Evolutionary conservation across 2,888 invertebrate species (phyloP).

Genomic region (Caenorhabditis sp.): DNA sequence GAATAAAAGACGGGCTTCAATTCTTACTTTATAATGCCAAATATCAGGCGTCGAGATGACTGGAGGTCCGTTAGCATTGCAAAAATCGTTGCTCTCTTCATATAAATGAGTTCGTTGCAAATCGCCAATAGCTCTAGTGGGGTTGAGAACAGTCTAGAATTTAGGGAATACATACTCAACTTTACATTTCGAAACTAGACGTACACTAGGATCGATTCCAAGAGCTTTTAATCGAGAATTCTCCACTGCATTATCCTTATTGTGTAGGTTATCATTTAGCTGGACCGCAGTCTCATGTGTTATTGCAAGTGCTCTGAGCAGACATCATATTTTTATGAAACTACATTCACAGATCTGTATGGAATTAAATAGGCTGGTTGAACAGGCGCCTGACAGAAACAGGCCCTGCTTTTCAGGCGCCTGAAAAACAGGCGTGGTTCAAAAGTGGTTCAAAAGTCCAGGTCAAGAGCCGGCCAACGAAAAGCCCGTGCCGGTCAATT

Average conservation of each 20-base stretch:
- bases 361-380: no score
- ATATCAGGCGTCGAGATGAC: slow-evolving; percentile 57
- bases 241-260: slow-evolving; percentile 27
- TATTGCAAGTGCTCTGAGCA: slow-evolving; percentile 48
- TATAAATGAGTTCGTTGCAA: slow-evolving; percentile 59
- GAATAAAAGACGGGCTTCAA: not conserved
- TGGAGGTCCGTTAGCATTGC: slow-evolving; percentile 52
- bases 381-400: no score
- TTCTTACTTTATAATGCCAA: slow-evolving; percentile 32
- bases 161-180: not conserved
- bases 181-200: not conserved
- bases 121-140: slow-evolving; percentile 68
- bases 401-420: no score
- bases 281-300: slow-evolving; percentile 12
- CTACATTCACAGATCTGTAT: no score
- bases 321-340: no score
- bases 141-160: slow-evolving; percentile 56
- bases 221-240: slow-evolving; percentile 8
- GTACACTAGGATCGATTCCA: slow-evolving; percentile 25
- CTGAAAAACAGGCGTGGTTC: no score
- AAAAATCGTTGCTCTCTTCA: slow-evolving; percentile 54
- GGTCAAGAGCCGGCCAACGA: no score
- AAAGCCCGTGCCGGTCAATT: no score
- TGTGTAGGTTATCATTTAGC: slow-evolving; percentile 22
- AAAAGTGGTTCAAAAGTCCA: no score